Evolutionary conservation across 2,797 vertebrate genomes (phyloP).

Genomic region (Leptoclinus maculatus): DNA sequence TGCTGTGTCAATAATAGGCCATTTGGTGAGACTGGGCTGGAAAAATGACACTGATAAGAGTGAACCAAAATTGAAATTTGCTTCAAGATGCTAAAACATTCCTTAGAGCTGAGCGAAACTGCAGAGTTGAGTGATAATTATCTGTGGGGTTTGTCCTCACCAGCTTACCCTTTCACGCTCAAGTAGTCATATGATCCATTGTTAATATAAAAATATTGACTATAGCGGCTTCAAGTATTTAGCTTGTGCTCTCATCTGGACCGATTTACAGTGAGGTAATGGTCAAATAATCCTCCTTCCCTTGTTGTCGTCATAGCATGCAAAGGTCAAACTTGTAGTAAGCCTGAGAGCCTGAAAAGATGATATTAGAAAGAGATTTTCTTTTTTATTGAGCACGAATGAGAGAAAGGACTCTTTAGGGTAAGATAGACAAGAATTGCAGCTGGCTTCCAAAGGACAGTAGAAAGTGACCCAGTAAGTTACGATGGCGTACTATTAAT

Average conservation of each 20-base stretch:
- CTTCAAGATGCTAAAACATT: background rate
- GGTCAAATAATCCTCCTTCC: background rate
- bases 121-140: background rate
- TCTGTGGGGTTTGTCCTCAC: background rate
- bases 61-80: background rate
- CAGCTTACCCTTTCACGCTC: background rate
- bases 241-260: background rate
- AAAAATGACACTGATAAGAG: background rate
- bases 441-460: background rate
- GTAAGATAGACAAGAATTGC: background rate
- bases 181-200: background rate
- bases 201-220: background rate
- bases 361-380: background rate
- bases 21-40: background rate
- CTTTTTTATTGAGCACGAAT: background rate
- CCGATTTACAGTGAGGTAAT: background rate
- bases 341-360: background rate
- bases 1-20: background rate
- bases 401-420: background rate
- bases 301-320: background rate
- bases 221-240: background rate
- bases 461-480: conserved; percentile 4
- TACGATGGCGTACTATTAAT: conserved; percentile 16
- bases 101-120: background rate
- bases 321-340: background rate